Evolutionary conservation across 2,113 vertebrate species (phyloP).

Genomic region (Castor canadensis): DNA sequence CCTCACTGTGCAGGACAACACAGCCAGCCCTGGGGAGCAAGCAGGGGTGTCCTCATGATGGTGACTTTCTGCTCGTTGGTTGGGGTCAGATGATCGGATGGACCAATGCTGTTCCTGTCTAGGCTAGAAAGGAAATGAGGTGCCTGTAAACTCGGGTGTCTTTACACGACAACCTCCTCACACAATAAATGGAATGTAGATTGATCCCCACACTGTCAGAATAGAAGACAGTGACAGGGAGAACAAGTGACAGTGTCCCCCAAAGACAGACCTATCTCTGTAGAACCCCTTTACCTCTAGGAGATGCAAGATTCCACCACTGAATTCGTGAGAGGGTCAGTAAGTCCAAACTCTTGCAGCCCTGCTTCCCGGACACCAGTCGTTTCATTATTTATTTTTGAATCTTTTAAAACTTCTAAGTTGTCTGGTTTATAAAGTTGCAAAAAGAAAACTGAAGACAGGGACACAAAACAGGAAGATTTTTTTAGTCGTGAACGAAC

Average conservation of each 20-base stretch:
- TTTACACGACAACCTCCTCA: not conserved
- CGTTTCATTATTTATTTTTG: not conserved
- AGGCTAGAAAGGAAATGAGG: not conserved
- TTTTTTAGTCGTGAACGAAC: not conserved
- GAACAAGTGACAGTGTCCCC: not conserved
- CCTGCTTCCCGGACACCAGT: not conserved
- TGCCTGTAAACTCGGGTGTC: not conserved
- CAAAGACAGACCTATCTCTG: not conserved
- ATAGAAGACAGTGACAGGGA: not conserved
- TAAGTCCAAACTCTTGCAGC: not conserved
- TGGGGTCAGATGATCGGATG: not conserved
- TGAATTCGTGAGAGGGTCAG: not conserved
- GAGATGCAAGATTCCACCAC: not conserved
- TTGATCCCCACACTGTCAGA: not conserved
- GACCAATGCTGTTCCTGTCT: not conserved
- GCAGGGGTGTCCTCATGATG: accelerated
- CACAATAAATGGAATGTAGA: not conserved
- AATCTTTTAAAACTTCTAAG: not conserved
- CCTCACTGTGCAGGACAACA: not conserved
- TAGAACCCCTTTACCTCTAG: not conserved
- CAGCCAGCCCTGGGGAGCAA: not conserved
- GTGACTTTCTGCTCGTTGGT: accelerated
- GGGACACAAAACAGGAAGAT: not conserved
- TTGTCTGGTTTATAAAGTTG: not conserved
- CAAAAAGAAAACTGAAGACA: not conserved